These are phyloP conservation scores for Condylostylus longicornis DNA, from an alignment of 1,140 invertebrate genomes.

Conservation along the genomic window DNA sequence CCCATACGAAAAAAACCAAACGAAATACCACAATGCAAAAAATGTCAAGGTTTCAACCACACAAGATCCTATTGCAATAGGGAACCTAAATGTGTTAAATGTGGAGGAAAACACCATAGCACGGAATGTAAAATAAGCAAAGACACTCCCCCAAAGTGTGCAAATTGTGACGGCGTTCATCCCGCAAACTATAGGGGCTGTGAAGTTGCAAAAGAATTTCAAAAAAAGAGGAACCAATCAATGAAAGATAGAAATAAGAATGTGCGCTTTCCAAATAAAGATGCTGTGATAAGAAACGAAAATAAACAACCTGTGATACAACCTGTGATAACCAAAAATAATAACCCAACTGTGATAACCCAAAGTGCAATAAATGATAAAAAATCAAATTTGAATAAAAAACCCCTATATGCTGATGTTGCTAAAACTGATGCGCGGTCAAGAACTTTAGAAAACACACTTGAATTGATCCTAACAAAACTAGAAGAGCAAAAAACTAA, in stretches of 20 bases:
- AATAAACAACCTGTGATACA: conserved; percentile 16
- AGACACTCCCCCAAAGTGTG: conserved; percentile 19
- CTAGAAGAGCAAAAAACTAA: neutral
- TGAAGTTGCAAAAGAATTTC: too few relatives aligned
- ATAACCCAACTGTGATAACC: too few relatives aligned
- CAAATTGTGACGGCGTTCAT: conserved; percentile 23
- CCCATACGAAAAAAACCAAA: conserved; percentile 17
- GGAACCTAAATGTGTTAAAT: conserved; percentile 25
- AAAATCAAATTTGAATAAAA: too few relatives aligned
- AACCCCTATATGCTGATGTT: too few relatives aligned
- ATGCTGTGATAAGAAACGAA: too few relatives aligned
- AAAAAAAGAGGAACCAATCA: too few relatives aligned
- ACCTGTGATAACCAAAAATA: too few relatives aligned
- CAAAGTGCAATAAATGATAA: neutral
- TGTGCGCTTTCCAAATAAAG: too few relatives aligned
- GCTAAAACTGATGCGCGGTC: too few relatives aligned
- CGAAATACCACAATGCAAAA: conserved; percentile 21
- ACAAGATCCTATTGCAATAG: conserved; percentile 23
- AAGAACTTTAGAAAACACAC: too few relatives aligned
- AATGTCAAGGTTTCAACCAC: conserved; percentile 29
- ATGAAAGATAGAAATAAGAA: too few relatives aligned
- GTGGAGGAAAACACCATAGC: conserved; percentile 22
- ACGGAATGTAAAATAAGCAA: conserved; percentile 8
- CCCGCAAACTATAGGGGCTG: conserved; percentile 29
- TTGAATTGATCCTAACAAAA: too few relatives aligned